These are phyloP conservation scores for Drosophila lowei DNA, from an alignment of 1,140 invertebrate species.

Conservation along the genomic window DNA sequence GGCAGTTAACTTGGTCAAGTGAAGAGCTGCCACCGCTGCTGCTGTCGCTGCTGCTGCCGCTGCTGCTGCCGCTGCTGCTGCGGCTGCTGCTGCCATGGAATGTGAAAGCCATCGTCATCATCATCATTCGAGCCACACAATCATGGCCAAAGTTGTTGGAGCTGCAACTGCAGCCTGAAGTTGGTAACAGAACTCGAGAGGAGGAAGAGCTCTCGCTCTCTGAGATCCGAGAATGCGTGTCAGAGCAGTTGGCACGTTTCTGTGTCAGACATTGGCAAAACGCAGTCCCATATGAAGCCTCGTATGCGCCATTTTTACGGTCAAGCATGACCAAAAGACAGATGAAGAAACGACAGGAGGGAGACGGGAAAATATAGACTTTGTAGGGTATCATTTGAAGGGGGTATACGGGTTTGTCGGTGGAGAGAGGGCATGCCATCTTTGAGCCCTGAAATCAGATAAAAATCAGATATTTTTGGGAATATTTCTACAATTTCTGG, in stretches of 20 bases:
- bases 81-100: constrained; percentile 41
- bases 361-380: too few species aligned
- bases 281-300: neutral
- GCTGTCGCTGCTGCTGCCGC: constrained; percentile 11
- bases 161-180: constrained; percentile 18
- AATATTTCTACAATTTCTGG: too few species aligned
- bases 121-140: constrained; percentile 27
- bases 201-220: constrained; percentile 6
- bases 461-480: too few species aligned
- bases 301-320: constrained; percentile 38
- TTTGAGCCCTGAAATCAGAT: too few species aligned
- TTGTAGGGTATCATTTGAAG: too few species aligned
- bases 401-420: too few species aligned
- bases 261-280: constrained; percentile 43
- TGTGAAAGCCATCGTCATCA: constrained; percentile 70
- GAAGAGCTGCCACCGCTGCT: constrained; percentile 23
- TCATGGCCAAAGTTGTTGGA: constrained; percentile 43
- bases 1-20: constrained; percentile 75
- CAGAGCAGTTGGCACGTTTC: constrained; percentile 60
- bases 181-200: constrained; percentile 19
- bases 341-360: too few species aligned
- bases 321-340: constrained; percentile 47
- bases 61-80: constrained; percentile 4
- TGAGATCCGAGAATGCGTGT: constrained; percentile 54
- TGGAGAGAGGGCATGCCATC: neutral